Percentiles rank a stretch among this genome's conserved stretches.
phyloP scores from a whole-genome alignment of 1,140 invertebrate species.

The Bombus breviceps region DNA sequence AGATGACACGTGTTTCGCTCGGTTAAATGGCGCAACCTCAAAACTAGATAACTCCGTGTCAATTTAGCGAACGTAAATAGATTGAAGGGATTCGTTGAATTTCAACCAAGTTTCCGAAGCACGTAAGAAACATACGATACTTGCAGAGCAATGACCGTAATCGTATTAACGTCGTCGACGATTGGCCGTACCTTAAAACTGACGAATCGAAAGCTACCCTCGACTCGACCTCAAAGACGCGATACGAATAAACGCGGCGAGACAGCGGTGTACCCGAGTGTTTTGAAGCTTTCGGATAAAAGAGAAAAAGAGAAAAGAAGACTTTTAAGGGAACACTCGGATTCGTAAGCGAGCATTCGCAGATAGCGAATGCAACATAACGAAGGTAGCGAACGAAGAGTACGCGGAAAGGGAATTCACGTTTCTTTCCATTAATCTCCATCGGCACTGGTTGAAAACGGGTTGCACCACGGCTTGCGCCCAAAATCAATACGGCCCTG shows the following conservation, averaged over 20 bases:
- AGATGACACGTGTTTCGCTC: conserved; percentile 41
- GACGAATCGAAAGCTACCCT: conserved; percentile 4
- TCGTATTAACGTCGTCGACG: background rate
- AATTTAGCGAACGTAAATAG: conserved; percentile 28
- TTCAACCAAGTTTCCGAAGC: background rate
- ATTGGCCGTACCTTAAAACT: background rate
- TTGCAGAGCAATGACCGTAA: conserved; percentile 4
- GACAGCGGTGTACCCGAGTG: background rate
- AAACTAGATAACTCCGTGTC: conserved; percentile 25
- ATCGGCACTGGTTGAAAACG: conserved; percentile 57
- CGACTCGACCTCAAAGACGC: background rate
- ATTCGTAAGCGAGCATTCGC: background rate
- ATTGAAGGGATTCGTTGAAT: conserved; percentile 9
- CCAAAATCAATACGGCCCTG: conserved; percentile 66
- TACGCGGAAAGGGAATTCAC: background rate
- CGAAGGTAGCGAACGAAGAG: no score
- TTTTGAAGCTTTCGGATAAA: background rate
- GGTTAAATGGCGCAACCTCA: conserved; percentile 4
- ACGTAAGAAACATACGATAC: background rate
- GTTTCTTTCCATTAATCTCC: conserved; percentile 65
- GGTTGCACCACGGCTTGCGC: conserved; percentile 53
- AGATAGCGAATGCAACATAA: no score
- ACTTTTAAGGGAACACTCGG: background rate
- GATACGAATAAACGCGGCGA: background rate
- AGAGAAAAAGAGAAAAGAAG: no score